Conservation (phyloP, 1,140 invertebrate species). For the Atta colombica region DNA sequence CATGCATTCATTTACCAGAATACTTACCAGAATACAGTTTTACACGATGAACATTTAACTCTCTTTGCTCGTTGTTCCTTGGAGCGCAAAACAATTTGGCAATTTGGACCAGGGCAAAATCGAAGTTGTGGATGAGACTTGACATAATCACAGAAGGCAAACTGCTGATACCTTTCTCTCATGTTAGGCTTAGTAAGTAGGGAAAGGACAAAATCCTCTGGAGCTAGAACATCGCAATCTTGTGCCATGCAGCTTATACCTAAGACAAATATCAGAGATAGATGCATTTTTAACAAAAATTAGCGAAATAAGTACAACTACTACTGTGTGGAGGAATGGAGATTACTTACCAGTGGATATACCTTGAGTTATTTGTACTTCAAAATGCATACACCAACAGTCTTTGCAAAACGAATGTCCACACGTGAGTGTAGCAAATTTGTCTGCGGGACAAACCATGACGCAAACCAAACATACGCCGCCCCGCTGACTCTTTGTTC, state of each 20-base stretch:
- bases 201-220: conserved; percentile 97
- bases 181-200: conserved; percentile 93
- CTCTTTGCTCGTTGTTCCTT: conserved; percentile 93
- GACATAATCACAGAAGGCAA: conserved; percentile 98
- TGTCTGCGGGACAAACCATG: conserved; percentile 85
- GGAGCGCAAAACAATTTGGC: conserved; percentile 94
- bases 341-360: conserved; percentile 89
- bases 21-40: conserved; percentile 93
- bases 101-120: conserved; percentile 99
- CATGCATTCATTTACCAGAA: too few species aligned
- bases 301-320: too few species aligned
- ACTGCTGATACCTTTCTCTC: conserved; percentile 97
- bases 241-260: conserved; percentile 98
- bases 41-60: conserved; percentile 92
- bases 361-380: conserved; percentile 97
- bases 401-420: conserved; percentile 97
- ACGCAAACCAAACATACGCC: conserved; percentile 89
- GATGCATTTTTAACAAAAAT: not conserved
- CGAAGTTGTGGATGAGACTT: conserved; percentile 95
- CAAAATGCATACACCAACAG: conserved; percentile 98
- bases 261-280: conserved; percentile 73
- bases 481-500: conserved; percentile 76
- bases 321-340: not conserved
- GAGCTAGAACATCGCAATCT: conserved; percentile 96
- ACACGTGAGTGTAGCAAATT: conserved; percentile 94